Base-by-base conservation (phyloP, 2,113 vertebrate genomes). In the Psilopsiagon aymara region DNA sequence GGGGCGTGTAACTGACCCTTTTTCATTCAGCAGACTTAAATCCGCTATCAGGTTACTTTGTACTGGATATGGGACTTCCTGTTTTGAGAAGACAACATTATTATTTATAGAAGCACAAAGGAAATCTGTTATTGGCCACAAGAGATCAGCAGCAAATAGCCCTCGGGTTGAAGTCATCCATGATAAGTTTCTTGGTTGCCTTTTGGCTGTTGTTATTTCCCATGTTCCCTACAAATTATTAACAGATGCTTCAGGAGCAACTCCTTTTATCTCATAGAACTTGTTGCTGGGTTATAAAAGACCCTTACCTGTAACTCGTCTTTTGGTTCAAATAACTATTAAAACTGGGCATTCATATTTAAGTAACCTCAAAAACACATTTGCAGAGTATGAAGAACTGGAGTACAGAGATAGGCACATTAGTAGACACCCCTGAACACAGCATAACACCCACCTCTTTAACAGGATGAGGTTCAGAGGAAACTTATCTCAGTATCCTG, bases 51-150 rank as follows among this genome's bases (percentile, higher is more conserved):
- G 41, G 63, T 96, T 92, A 85, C 84, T 59, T 79, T 87, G 33
- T 81, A 57, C 59, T 76, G 67, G 39, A 87, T 80, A 94, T 2
- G 2, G 52, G 33, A 79, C 73, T 92, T 95, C 81, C 84, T 90
- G 67, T 92, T 95, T 94, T 79, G 70, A 55, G 73, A 91, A 90
- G 81, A 84, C 79, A 97, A 84, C 33, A 41, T 52, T 90, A 49
- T 76, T 95, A 82, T 87, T 95, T 87, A 80, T 82, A 89, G 87
- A 94, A 95, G 90, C 37, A 73, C 21, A 53, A 66, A 87, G 84
- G 78, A 91, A 87, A 87, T 89, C 47, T 82, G 51, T 89, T 91
- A 84, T 27, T 95, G 52, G 53, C 29, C 60, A 35, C 3, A 10
- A 52, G 62, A 94, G 69, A 91, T 55, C 55, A 84, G 51, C 74